Evolutionary conservation across 2,888 invertebrate genomes (phyloP).

Genomic region (Chrysolina americana): DNA sequence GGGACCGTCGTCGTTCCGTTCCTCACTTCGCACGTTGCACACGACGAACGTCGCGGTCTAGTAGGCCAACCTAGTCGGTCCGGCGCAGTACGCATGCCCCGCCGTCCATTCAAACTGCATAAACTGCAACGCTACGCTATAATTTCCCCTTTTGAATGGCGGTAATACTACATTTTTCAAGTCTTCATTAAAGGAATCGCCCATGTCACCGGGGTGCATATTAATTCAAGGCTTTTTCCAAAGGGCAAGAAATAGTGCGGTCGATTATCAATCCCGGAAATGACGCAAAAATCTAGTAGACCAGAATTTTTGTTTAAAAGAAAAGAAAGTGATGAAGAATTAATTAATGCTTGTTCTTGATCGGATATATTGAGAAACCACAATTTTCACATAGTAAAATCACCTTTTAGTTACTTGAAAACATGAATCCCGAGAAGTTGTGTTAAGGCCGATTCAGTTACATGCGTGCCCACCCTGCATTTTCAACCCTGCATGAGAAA

Average conservation of each 20-base stretch:
- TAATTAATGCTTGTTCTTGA: too few species aligned
- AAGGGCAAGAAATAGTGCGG: not conserved
- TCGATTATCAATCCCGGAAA: not conserved
- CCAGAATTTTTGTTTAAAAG: too few species aligned
- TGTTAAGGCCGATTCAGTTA: too few species aligned
- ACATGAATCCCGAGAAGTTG: too few species aligned
- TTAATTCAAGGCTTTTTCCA: conserved; percentile 7
- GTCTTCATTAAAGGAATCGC: conserved; percentile 9
- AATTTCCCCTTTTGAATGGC: not conserved
- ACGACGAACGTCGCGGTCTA: conserved; percentile 14
- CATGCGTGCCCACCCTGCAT: too few species aligned
- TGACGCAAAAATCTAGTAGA: not conserved
- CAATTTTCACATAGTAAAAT: too few species aligned
- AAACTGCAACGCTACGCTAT: not conserved
- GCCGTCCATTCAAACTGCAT: conserved; percentile 10
- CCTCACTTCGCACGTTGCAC: not conserved
- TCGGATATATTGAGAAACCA: too few species aligned
- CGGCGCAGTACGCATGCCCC: not conserved
- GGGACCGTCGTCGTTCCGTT: too few species aligned
- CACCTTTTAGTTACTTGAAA: too few species aligned
- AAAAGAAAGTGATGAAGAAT: too few species aligned
- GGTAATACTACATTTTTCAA: not conserved
- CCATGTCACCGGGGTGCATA: conserved; percentile 5
- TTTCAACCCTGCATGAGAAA: too few species aligned
- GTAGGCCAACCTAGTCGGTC: not conserved